These are phyloP conservation scores for Himalopsyche japonica DNA, from an alignment of 2,888 invertebrate genomes.

Conservation along the genomic window DNA sequence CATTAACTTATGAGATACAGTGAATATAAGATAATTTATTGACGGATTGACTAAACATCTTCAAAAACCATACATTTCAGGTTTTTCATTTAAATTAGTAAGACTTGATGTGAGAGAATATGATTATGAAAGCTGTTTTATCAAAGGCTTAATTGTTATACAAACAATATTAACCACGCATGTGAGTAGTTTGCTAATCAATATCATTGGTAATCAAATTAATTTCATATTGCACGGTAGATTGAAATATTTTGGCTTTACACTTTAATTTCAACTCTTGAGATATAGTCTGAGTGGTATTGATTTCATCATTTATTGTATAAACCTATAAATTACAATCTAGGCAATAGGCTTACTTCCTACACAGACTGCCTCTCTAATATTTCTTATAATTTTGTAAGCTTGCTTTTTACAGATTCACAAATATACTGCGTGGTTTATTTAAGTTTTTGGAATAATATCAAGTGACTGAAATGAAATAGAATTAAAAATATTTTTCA, in stretches of 20 bases:
- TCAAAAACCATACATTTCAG: too few relatives aligned
- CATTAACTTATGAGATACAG: too few relatives aligned
- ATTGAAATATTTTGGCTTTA: slow-evolving; percentile 8
- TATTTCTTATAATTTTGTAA: background rate
- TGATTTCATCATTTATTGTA: background rate
- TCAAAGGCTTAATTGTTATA: too few relatives aligned
- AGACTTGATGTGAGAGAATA: too few relatives aligned
- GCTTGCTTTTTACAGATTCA: background rate
- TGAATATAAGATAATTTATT: too few relatives aligned
- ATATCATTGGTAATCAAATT: background rate
- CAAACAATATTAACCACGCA: background rate
- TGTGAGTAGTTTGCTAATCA: background rate
- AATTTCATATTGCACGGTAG: slow-evolving; percentile 26
- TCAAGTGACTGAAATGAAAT: too few relatives aligned
- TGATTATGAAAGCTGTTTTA: too few relatives aligned
- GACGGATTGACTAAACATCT: too few relatives aligned
- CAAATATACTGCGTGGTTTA: background rate
- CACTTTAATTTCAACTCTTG: background rate
- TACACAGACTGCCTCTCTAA: background rate
- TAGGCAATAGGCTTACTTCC: background rate
- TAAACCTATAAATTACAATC: background rate
- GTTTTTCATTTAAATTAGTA: too few relatives aligned
- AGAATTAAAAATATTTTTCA: too few relatives aligned
- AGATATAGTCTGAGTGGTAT: background rate
- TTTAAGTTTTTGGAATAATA: too few relatives aligned